Base-by-base conservation (phyloP, 2,113 vertebrate species). In the Psettodes erumei region DNA sequence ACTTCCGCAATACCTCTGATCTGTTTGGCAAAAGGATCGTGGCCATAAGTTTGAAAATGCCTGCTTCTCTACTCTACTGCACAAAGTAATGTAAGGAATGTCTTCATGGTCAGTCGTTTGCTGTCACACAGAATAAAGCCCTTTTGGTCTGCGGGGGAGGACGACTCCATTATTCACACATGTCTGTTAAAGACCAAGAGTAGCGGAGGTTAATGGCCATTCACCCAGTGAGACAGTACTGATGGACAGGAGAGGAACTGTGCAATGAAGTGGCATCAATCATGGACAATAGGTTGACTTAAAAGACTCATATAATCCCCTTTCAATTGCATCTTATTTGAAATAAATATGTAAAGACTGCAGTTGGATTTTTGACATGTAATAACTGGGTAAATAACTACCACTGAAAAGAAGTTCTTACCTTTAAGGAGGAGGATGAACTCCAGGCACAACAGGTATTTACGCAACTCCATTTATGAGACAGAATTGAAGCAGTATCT, bases 371-470 rank as follows among this genome's bases (percentile, higher is more conserved):
- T 15, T 23, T 28, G 11, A 30, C 43, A 53, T n/a, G 19, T 11
- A 42, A 18, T 18, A 42, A 19, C 21, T 35, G 4, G 5, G n/a
- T 4, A 38, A 21, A 9, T 16, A 9, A 12, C 4, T 42, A 27
- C 10, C 2, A 25, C 7, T 37, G 15, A 2, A 19, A 38, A 58
- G 15, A 4, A 18, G 27, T 28, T 84, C 88, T 88, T 91, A 95
- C 94, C 93, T 93, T 88, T 92, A 9, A 93, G 80, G 16, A 94
- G 88, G 64, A 94, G 63, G 60, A 92, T 70, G 75, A 89, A 87
- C 81, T 90, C 82, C 75, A 94, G 63, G 73, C 83, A 77, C 51
- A 93, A 27, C 84, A 94, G 81, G 81, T 82, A 90, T 86, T 78
- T 90, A 10, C 66, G 75, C 56, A 88, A 82, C 87, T 93, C 92